Evolutionary conservation across 1,140 invertebrate species (phyloP).

Genomic region (Drosophila ercepeae): DNA sequence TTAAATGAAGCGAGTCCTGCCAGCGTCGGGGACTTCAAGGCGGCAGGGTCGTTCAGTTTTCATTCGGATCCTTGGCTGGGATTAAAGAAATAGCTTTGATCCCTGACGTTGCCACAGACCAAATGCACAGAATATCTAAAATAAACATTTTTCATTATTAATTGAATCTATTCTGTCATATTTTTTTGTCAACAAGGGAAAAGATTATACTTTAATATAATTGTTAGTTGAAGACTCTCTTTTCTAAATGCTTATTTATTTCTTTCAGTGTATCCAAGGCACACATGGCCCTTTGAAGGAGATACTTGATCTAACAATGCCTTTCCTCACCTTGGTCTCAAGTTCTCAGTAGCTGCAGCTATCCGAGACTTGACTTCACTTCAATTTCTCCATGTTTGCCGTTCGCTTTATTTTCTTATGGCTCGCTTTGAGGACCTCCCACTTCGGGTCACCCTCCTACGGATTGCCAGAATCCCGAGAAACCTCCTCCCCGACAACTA

Average conservation of each 20-base stretch:
- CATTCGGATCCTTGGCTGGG: constrained; percentile 24
- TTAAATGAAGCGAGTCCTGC: constrained; percentile 48
- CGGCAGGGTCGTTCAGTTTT: constrained; percentile 23
- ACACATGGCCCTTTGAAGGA: constrained; percentile 22
- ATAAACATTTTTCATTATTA: no score
- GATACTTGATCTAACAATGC: constrained; percentile 19
- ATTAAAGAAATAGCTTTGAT: constrained; percentile 24
- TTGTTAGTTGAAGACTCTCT: no score
- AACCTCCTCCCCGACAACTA: constrained; percentile 21
- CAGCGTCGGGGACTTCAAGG: constrained; percentile 7
- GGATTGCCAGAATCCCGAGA: constrained; percentile 7
- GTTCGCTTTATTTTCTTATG: constrained; percentile 70
- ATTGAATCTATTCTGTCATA: background rate
- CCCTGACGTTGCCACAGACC: background rate
- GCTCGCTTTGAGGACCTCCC: constrained; percentile 40
- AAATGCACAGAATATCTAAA: background rate
- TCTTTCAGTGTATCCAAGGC: background rate
- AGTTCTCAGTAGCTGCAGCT: constrained; percentile 36
- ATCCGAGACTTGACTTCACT: constrained; percentile 66
- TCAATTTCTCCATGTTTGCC: constrained; percentile 70
- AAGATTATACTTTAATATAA: no score
- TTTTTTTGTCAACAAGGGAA: no score
- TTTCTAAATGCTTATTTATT: background rate
- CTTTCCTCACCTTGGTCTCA: constrained; percentile 43
- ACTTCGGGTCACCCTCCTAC: constrained; percentile 6